Conservation (phyloP, 2,888 invertebrate genomes). For the Poecilus cupreus region DNA sequence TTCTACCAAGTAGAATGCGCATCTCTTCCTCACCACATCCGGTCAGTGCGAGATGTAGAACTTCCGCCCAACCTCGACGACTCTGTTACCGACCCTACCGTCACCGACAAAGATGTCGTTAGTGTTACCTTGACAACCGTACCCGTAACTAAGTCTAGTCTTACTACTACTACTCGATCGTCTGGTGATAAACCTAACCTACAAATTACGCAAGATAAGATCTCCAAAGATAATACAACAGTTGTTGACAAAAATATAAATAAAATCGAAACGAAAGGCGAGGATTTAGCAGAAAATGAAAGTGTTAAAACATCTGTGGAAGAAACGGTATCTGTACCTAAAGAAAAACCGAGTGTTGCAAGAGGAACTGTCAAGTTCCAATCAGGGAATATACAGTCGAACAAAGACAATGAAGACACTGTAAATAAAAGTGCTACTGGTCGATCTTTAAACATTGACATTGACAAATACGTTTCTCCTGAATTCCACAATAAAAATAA, state of each 20-base stretch:
- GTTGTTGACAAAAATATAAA: conserved; percentile 22
- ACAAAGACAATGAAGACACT: conserved; percentile 60
- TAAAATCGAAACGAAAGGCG: conserved; percentile 4
- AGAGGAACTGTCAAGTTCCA: conserved; percentile 35
- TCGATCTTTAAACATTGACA: conserved; percentile 69
- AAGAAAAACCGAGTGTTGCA: background rate
- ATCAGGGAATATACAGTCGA: conserved; percentile 58
- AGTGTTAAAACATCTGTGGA: conserved; percentile 9
- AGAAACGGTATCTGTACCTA: conserved; percentile 17
- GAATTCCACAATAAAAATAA: conserved; percentile 74
- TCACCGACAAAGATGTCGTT: conserved; percentile 50
- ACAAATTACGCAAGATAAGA: conserved; percentile 36
- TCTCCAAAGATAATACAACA: conserved; percentile 20
- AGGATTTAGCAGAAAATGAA: conserved; percentile 1
- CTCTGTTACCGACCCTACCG: conserved; percentile 45
- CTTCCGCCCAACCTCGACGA: conserved; percentile 24
- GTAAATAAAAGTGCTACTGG: conserved; percentile 63
- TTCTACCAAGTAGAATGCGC: conserved; percentile 61
- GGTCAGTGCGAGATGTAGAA: conserved; percentile 53
- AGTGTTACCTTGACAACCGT: conserved; percentile 7
- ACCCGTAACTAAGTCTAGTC: conserved; percentile 46
- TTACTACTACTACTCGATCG: too few relatives aligned
- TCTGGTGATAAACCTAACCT: conserved; percentile 11
- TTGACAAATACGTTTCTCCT: conserved; percentile 73
- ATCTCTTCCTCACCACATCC: conserved; percentile 58